Evolutionary conservation across 2,888 invertebrate genomes (phyloP).

Genomic region (Oscheius sp.): DNA sequence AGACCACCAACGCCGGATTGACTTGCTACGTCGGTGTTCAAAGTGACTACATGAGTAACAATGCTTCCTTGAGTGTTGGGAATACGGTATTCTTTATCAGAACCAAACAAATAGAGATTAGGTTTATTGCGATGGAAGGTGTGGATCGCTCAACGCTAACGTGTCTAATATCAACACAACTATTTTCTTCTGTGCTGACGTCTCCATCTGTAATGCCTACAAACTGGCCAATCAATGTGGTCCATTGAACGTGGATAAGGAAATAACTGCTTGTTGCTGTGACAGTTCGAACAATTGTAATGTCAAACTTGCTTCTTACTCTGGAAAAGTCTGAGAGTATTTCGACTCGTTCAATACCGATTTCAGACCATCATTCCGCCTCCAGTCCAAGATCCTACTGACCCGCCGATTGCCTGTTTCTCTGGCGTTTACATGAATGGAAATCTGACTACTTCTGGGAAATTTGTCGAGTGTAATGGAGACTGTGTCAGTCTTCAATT

Average conservation of each 20-base stretch:
- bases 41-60: background rate
- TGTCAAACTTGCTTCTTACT: constrained; percentile 14
- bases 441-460: constrained; percentile 29
- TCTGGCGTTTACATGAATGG: constrained; percentile 46
- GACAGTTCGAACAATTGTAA: constrained; percentile 49
- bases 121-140: constrained; percentile 43
- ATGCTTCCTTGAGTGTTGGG: background rate
- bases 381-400: constrained; percentile 32
- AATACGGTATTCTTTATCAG: too few species aligned
- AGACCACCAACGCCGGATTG: too few species aligned
- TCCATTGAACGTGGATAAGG: constrained; percentile 34
- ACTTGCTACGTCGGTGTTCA: background rate
- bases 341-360: background rate
- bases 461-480: too few species aligned
- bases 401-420: constrained; percentile 47
- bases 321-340: background rate
- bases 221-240: constrained; percentile 42
- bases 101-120: constrained; percentile 1
- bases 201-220: constrained; percentile 31
- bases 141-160: constrained; percentile 37
- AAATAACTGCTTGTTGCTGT: constrained; percentile 46
- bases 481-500: constrained; percentile 42
- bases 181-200: constrained; percentile 39
- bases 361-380: constrained; percentile 20
- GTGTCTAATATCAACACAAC: constrained; percentile 37